Conservation (phyloP, 2,113 vertebrate genomes). For the Lonchura striata region DNA sequence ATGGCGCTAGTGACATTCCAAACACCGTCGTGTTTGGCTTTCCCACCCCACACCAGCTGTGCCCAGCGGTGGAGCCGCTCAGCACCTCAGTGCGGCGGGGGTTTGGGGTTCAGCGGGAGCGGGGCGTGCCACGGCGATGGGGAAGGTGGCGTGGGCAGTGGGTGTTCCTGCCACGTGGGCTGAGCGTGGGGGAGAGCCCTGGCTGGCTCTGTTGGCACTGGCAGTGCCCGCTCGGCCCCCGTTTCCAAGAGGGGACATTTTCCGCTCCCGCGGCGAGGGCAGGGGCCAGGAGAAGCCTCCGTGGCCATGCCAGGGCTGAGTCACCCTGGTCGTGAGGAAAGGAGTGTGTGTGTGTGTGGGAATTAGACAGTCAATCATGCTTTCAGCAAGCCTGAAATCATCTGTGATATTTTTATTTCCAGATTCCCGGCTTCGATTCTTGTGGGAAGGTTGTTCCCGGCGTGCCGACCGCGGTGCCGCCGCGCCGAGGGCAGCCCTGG, state of each 20-base stretch:
- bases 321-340: conserved; percentile 1
- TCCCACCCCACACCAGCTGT: accelerated
- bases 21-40: accelerated
- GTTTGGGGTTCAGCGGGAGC: neutral
- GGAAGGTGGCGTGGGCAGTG: accelerated
- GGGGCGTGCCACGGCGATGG: accelerated
- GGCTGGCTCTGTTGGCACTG: neutral
- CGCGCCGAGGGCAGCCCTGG: neutral
- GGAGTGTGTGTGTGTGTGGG: neutral
- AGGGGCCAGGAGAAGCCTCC: neutral
- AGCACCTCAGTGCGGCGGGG: accelerated
- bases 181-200: neutral
- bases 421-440: neutral
- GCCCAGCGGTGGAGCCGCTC: accelerated
- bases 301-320: neutral
- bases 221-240: accelerated
- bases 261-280: accelerated
- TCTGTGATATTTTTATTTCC: conserved; percentile 41
- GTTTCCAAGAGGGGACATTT: neutral
- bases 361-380: conserved; percentile 34
- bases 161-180: neutral
- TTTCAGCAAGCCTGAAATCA: conserved; percentile 52
- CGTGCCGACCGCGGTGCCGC: neutral
- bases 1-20: accelerated
- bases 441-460: conserved; percentile 18